Conservation (phyloP, 2,888 invertebrate species). For the Agriopis aurantiaria region DNA sequence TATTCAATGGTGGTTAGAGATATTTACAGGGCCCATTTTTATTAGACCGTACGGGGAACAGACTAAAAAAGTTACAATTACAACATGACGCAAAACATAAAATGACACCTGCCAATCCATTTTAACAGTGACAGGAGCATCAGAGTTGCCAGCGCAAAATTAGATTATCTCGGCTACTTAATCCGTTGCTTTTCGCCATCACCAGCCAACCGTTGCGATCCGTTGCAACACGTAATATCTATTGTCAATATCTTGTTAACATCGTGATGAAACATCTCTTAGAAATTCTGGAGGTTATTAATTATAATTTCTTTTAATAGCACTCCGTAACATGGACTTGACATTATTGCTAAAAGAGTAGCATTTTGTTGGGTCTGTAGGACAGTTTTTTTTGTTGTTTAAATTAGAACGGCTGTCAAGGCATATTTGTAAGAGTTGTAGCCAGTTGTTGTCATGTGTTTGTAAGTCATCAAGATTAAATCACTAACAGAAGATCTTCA, state of each 20-base stretch:
- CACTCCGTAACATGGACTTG: not conserved
- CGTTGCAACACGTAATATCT: constrained; percentile 37
- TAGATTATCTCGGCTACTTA: constrained; percentile 38
- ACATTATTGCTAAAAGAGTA: too few species aligned
- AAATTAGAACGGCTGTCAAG: too few species aligned
- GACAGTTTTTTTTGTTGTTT: too few species aligned
- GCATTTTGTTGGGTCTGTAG: too few species aligned
- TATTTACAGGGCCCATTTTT: too few species aligned
- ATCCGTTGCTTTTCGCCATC: constrained; percentile 42
- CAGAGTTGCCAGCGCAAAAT: constrained; percentile 27
- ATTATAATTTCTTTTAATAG: not conserved
- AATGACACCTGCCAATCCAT: constrained; percentile 11
- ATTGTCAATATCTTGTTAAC: constrained; percentile 39
- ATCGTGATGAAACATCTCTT: constrained; percentile 32
- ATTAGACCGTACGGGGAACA: not conserved
- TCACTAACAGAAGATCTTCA: too few species aligned
- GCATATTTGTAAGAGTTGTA: too few species aligned
- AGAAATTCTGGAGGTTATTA: constrained; percentile 7
- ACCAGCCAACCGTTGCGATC: constrained; percentile 28
- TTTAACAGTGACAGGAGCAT: constrained; percentile 19
- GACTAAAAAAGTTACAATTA: not conserved
- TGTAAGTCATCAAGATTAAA: too few species aligned
- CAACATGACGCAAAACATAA: not conserved
- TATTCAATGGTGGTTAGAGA: too few species aligned
- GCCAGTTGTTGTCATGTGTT: too few species aligned